These are phyloP conservation scores for Anolis carolinensis DNA, from an alignment of 2,113 vertebrate genomes.

Conservation along the genomic window DNA sequence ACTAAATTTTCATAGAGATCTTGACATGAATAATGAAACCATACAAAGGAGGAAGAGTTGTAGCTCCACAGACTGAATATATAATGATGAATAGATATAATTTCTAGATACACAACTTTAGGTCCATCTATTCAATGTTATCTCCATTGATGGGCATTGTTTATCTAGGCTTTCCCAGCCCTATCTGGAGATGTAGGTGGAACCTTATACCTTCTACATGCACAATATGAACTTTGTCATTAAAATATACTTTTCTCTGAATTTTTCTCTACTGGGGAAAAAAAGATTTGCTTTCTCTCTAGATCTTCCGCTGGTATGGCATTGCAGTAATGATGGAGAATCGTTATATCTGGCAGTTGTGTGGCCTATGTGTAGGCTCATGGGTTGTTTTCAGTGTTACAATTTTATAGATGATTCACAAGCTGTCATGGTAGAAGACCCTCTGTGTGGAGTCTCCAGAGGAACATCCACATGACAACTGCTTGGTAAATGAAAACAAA, in stretches of 20 bases:
- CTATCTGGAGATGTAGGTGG: background rate
- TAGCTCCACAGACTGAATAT: no score
- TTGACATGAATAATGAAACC: no score
- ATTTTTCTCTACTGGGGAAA: rapidly evolving
- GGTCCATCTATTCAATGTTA: background rate
- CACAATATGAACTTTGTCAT: background rate
- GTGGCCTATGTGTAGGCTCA: background rate
- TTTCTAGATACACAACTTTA: background rate
- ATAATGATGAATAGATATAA: background rate
- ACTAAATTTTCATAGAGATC: no score
- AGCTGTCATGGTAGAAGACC: background rate
- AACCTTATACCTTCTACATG: background rate
- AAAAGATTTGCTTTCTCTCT: background rate
- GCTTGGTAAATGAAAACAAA: background rate
- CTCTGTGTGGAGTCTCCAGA: background rate
- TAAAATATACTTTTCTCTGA: background rate
- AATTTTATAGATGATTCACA: background rate
- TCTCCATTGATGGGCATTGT: background rate
- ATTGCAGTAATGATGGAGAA: background rate
- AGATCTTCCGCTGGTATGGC: background rate
- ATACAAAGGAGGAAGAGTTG: no score
- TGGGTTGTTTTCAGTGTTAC: background rate
- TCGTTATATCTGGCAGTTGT: background rate
- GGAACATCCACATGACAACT: background rate
- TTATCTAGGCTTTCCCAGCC: background rate